Base-by-base conservation (phyloP, 2,113 vertebrate species). In the Zapornia atra region DNA sequence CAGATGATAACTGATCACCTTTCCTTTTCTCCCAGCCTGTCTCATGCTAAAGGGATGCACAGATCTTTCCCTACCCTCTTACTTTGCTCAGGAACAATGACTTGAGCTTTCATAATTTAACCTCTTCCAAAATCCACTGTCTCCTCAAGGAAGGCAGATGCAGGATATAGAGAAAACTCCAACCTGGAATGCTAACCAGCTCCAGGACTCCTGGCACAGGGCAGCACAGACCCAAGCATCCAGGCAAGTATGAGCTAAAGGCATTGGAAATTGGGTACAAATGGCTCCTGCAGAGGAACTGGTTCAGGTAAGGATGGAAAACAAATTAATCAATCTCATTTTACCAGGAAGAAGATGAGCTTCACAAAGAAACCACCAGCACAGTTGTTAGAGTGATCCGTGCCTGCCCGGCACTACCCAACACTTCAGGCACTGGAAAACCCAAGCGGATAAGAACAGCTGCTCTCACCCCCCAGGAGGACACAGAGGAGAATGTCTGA, bases 401-500 rank as follows among this genome's bases (percentile, higher is more conserved):
- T 68, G 48, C 40, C 66, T 42, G 17, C 31, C 59, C 60, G 36
- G n/a, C 14, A n/a, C 53, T 25, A 20, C 26, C 12, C 3, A 20
- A 13, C 10, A 6, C n/a, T 60, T 60, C 31, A 60, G 59, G 51
- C 28, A 10, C 0, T 15, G 36, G 53, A 24, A 86, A 68, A 42
- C 16, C 22, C 33, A 38, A 31, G 36, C 11, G 6, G 44, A 1
- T 11, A 31, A 28, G 72, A 38, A 44, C n/a, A 13, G n/a, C 48
- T 26, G 38, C n/a, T 65, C 16, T 29, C 38, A 54, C n/a, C 17
- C 13, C 15, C 57, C n/a, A 31, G 59, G 28, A 56, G 59, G 73
- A 24, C 0, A 19, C 22, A 20, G 72, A 19, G 29, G 31, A 0
- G 18, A 54, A 7, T 4, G 19, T 6, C 24, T 10, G 40, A 34